Evolutionary conservation across 2,888 invertebrate genomes (phyloP).

Genomic region (Pseudococcus longispinus): DNA sequence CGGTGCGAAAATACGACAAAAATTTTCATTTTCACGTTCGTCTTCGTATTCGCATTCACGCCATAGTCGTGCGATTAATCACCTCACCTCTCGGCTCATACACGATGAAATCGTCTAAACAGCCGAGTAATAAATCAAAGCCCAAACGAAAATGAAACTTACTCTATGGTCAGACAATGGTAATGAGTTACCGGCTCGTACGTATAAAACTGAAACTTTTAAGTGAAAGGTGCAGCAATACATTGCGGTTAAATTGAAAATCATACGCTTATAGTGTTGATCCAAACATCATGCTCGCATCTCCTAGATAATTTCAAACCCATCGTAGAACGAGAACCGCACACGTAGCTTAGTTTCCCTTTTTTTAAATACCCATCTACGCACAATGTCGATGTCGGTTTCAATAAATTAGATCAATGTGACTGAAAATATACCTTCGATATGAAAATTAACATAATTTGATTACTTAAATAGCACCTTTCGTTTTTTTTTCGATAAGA

Average conservation of each 20-base stretch:
- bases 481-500: slow-evolving; percentile 29
- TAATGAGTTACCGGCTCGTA: too few relatives aligned
- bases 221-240: slow-evolving; percentile 16
- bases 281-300: background rate
- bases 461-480: slow-evolving; percentile 41
- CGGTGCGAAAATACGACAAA: slow-evolving; percentile 30
- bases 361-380: background rate
- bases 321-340: background rate
- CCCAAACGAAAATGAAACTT: slow-evolving; percentile 26
- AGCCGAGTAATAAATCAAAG: slow-evolving; percentile 7
- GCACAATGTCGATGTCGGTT: background rate
- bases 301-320: background rate
- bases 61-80: background rate
- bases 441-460: slow-evolving; percentile 44
- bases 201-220: too few relatives aligned
- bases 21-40: slow-evolving; percentile 30
- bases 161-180: background rate
- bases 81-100: background rate
- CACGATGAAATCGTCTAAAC: background rate
- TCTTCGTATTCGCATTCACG: background rate
- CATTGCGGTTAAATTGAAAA: slow-evolving; percentile 13
- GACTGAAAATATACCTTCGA: slow-evolving; percentile 4
- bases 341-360: slow-evolving; percentile 25
- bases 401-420: slow-evolving; percentile 34
- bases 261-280: background rate